Evolutionary conservation across 2,797 vertebrate species (phyloP).

Genomic region (Bovichtus variegatus): DNA sequence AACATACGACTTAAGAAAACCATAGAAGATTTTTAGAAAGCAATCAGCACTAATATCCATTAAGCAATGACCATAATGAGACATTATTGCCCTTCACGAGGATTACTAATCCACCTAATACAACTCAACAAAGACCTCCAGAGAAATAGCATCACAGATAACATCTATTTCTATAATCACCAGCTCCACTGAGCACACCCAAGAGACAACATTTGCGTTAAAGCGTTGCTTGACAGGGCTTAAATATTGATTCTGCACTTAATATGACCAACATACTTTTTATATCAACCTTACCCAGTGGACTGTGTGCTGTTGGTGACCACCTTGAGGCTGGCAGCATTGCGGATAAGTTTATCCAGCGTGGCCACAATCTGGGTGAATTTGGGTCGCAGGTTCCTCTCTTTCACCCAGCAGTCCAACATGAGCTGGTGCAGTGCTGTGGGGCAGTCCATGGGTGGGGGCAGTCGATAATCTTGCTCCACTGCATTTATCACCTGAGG

Average conservation of each 20-base stretch:
- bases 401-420: slow-evolving; percentile 99
- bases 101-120: slow-evolving; percentile 25
- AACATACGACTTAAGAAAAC: slow-evolving; percentile 27
- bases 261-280: not conserved
- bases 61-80: slow-evolving; percentile 21
- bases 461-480: slow-evolving; percentile 98
- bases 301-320: slow-evolving; percentile 94
- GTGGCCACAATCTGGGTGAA: slow-evolving; percentile 98
- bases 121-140: slow-evolving; percentile 12
- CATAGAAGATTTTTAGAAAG: slow-evolving; percentile 10
- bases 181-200: not conserved
- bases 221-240: not conserved
- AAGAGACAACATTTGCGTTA: slow-evolving; percentile 6
- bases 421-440: slow-evolving; percentile 98
- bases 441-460: slow-evolving; percentile 99
- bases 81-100: slow-evolving; percentile 35
- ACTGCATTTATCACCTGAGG: slow-evolving; percentile 97
- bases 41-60: slow-evolving; percentile 6
- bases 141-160: slow-evolving; percentile 1
- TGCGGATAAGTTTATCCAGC: slow-evolving; percentile 98
- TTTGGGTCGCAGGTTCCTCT: slow-evolving; percentile 96
- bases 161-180: slow-evolving; percentile 21
- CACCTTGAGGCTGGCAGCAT: slow-evolving; percentile 98
- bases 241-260: slow-evolving; percentile 4
- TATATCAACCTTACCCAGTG: slow-evolving; percentile 88